Base-by-base conservation (phyloP, 1,140 invertebrate species). In the Bombus terrestris region DNA sequence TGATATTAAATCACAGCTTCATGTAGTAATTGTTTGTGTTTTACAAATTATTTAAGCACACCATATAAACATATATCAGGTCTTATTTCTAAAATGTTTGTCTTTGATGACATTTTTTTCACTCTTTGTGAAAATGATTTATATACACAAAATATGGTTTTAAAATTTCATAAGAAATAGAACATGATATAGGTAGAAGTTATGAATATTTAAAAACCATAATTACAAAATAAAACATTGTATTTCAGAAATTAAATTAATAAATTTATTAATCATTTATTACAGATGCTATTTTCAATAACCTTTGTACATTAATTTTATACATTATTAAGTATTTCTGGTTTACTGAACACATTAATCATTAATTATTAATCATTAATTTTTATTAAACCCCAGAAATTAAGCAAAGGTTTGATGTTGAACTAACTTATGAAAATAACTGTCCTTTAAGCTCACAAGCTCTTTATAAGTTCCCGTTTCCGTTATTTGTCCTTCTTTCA, bases 391-490 rank as follows among this genome's bases (percentile, higher is more conserved):
- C 0, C n/a, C 28, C 35, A 59, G 9, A 35, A 72, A 75, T 83
- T 86, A 92, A 43, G 73, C 88, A 85, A 97, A 97, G 4, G 96
- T 96, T 93, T 97, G 97, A 93, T 97, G 96, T 89, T 97, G 95
- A 1, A 97, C 95, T 53, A 97, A 92, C 86, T 97, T 97, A 83
- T 95, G 96, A 90, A 97, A 97, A 22, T 95, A 93, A 15, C 97
- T 96, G 77, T 96, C 91, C n/a, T 96, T 89, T 13, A 95, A 92
- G 28, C 91, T 89, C 83, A 97, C 95, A 22, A 99, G 96, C 53
- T 97, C 95, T 28, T 96, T 93, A 92, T 99, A 99, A 3, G 96
- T 96, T 39, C 99, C 99, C 81, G 96, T 95, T 94, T 99, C 99
- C 0, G 97, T 96, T 2, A 99, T 96, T 64, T 93, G 91, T 0